A percentile compares a stretch with the other conserved stretches of the same genome.
phyloP scores from a whole-genome alignment of 2,113 vertebrate species.

The Capreolus pygargus region DNA sequence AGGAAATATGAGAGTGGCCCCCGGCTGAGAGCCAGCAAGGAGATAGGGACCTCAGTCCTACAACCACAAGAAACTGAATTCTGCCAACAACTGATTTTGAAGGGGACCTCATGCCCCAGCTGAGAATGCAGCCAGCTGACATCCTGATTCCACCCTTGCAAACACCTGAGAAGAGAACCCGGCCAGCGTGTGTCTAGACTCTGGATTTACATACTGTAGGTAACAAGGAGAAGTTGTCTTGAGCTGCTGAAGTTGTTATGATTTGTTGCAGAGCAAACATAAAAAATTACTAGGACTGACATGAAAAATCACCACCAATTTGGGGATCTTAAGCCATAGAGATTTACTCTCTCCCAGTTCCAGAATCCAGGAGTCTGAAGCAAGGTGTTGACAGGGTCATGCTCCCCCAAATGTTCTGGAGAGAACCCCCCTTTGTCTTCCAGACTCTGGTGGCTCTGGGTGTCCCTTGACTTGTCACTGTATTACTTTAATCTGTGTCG shows the following conservation, averaged over 20 bases:
- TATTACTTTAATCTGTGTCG: background rate
- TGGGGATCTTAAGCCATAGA: background rate
- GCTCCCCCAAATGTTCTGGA: rapidly evolving
- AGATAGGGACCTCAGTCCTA: background rate
- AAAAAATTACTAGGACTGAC: background rate
- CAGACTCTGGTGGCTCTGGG: background rate
- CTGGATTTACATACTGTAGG: background rate
- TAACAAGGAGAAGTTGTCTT: background rate
- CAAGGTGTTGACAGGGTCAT: rapidly evolving
- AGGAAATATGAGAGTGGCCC: background rate
- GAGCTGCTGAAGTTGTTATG: background rate
- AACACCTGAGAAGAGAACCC: background rate
- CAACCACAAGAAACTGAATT: background rate
- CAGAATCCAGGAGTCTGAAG: background rate
- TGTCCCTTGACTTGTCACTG: background rate
- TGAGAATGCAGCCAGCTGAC: background rate
- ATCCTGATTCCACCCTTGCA: rapidly evolving
- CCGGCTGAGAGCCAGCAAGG: background rate
- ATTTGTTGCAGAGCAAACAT: background rate
- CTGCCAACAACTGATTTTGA: background rate
- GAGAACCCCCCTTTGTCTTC: background rate
- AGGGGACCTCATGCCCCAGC: background rate
- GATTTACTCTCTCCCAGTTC: background rate
- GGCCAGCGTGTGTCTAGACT: background rate
- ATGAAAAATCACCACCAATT: background rate